phyloP scores from a whole-genome alignment of 2,888 invertebrate genomes.

The Latrodectus hesperus region DNA sequence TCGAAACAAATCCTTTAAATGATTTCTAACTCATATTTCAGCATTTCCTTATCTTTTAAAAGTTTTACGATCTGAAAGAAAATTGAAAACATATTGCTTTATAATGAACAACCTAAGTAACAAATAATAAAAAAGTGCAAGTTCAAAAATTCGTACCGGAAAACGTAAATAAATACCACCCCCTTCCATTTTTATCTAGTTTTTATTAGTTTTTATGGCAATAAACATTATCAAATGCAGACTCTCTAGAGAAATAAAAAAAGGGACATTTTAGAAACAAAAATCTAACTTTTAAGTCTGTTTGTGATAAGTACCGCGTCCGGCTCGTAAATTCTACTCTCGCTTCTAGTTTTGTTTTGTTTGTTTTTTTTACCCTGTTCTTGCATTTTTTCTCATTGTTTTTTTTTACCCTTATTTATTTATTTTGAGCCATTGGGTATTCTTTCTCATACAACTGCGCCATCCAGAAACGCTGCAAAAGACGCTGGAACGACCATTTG shows the following conservation, averaged over 20 bases:
- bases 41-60: conserved; percentile 31
- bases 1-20: conserved; percentile 31
- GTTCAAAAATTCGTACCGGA: conserved; percentile 41
- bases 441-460: neutral
- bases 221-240: conserved; percentile 47
- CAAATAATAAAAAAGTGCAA: conserved; percentile 7
- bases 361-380: neutral
- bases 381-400: neutral
- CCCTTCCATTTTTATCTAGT: conserved; percentile 15
- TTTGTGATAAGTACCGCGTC: conserved; percentile 42
- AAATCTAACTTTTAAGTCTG: conserved; percentile 51
- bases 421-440: conserved; percentile 42
- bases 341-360: neutral
- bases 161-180: conserved; percentile 43
- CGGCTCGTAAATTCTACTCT: conserved; percentile 35
- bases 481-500: conserved; percentile 30
- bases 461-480: conserved; percentile 17
- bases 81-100: conserved; percentile 54
- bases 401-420: conserved; percentile 25
- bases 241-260: neutral
- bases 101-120: conserved; percentile 33
- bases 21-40: conserved; percentile 46
- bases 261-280: neutral
- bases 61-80: conserved; percentile 49
- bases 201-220: conserved; percentile 35